These are phyloP conservation scores for Luperina nickerlii DNA, from an alignment of 2,888 invertebrate genomes.

Conservation along the genomic window DNA sequence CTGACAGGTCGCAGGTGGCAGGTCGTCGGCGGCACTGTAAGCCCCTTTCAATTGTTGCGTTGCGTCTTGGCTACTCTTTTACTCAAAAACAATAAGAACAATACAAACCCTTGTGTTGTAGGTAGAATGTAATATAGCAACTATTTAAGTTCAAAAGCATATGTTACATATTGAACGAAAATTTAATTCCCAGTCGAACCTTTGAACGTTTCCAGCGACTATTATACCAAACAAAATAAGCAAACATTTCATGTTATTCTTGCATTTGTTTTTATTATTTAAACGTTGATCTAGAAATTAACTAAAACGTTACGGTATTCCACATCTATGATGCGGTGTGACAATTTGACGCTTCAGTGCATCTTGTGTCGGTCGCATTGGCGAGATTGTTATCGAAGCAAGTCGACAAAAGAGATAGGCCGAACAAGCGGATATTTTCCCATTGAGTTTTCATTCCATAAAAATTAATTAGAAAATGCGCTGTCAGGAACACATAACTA, in stretches of 20 bases:
- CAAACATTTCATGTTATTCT: neutral
- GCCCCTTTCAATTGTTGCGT: neutral
- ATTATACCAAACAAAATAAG: neutral
- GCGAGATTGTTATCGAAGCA: slow-evolving; percentile 25
- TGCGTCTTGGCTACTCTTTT: neutral
- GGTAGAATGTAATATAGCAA: neutral
- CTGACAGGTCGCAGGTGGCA: neutral
- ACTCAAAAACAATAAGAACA: neutral
- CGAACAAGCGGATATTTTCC: neutral
- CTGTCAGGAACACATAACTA: no score
- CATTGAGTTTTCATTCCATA: neutral
- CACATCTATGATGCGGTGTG: slow-evolving; percentile 7
- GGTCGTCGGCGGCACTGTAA: neutral
- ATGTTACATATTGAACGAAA: neutral
- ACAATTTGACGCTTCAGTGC: slow-evolving; percentile 30
- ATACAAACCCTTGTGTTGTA: no score
- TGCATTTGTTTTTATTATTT: neutral
- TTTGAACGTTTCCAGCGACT: neutral
- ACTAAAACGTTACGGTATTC: slow-evolving; percentile 31
- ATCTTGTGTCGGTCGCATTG: neutral
- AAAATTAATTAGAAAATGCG: neutral
- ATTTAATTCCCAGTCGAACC: neutral
- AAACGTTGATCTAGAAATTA: slow-evolving; percentile 8
- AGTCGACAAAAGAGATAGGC: neutral
- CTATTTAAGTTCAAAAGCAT: neutral